Evolutionary conservation across 2,888 invertebrate species (phyloP).

Genomic region (Gymnocheta viridis): DNA sequence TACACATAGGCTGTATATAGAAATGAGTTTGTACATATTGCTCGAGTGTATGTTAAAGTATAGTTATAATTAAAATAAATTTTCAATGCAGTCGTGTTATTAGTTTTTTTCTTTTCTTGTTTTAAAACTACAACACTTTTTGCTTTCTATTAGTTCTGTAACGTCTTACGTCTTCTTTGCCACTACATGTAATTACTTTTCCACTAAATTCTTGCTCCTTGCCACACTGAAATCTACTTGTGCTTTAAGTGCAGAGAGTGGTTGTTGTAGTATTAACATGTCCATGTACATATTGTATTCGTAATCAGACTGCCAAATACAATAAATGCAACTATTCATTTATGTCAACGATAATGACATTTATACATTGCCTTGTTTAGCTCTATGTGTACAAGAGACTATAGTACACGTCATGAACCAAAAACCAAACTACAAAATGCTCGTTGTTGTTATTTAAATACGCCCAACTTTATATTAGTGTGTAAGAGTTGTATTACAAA

Average conservation of each 20-base stretch:
- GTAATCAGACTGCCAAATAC: constrained; percentile 78
- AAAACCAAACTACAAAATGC: neutral
- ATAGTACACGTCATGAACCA: constrained; percentile 19
- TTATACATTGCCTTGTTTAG: constrained; percentile 68
- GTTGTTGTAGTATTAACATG: constrained; percentile 34
- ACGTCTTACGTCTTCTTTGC: constrained; percentile 40
- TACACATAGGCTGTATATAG: constrained; percentile 34
- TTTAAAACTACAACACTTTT: constrained; percentile 33
- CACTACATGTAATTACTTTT: constrained; percentile 53
- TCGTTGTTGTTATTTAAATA: constrained; percentile 33
- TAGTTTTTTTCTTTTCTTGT: neutral
- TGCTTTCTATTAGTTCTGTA: neutral
- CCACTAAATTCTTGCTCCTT: neutral
- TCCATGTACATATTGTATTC: constrained; percentile 59
- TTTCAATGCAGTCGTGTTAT: constrained; percentile 65
- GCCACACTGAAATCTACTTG: neutral
- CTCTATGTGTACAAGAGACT: neutral
- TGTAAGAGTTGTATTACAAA: constrained; percentile 1
- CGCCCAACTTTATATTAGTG: neutral
- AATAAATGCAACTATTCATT: constrained; percentile 80
- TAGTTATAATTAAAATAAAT: constrained; percentile 66
- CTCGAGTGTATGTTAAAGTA: constrained; percentile 20
- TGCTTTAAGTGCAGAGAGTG: neutral
- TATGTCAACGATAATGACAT: constrained; percentile 81
- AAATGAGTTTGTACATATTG: constrained; percentile 2